Percentiles rank a stretch among this genome's conserved stretches.
phyloP scores from a whole-genome alignment of 2,797 vertebrate species.

The Orestias chungarensis region DNA sequence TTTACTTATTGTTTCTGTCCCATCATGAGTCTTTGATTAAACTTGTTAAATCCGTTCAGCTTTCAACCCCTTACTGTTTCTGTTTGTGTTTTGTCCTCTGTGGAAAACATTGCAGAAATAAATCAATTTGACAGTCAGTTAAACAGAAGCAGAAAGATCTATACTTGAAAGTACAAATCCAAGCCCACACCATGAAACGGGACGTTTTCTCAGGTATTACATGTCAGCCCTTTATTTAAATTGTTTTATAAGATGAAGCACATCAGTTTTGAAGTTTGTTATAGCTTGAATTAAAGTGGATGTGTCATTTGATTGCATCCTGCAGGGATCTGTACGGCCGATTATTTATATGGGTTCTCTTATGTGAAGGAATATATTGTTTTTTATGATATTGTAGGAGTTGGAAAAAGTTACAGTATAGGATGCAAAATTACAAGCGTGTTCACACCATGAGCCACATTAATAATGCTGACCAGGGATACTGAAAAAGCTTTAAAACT shows the following conservation, averaged over 20 bases:
- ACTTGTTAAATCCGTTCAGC: background rate
- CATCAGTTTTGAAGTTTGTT: too few relatives aligned
- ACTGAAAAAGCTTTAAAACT: background rate
- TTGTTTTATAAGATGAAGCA: background rate
- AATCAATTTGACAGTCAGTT: background rate
- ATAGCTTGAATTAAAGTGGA: too few relatives aligned
- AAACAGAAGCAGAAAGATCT: background rate
- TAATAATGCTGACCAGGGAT: background rate
- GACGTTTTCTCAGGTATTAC: background rate
- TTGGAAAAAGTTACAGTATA: background rate
- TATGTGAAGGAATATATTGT: background rate
- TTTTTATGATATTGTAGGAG: background rate
- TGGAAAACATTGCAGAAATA: slow-evolving; percentile 3
- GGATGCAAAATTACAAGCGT: background rate
- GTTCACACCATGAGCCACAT: background rate
- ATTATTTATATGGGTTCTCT: background rate
- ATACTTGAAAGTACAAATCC: background rate
- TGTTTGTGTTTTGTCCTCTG: slow-evolving; percentile 9
- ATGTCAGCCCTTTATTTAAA: background rate
- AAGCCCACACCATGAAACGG: background rate
- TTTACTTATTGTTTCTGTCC: background rate
- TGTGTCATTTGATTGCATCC: background rate
- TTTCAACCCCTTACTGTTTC: background rate
- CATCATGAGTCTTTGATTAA: background rate
- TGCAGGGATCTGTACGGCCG: background rate